Evolutionary conservation across 1,140 invertebrate genomes (phyloP), one percentile per base, ranked within the genome.

Genomic region (Drosophila jambulina): DNA sequence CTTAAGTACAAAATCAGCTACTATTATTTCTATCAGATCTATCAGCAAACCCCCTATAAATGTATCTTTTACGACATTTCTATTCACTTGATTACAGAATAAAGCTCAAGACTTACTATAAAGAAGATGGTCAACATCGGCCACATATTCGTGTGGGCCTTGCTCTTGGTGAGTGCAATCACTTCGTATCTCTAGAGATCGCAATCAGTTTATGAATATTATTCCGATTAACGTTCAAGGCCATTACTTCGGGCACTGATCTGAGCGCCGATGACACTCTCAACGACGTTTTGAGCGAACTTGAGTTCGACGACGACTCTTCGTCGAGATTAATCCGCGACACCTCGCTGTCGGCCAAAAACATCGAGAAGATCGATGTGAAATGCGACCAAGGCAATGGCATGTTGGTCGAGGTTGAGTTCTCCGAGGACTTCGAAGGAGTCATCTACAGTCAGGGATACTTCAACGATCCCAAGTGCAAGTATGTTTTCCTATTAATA

Each of bases 391-490:
- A 92, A 8, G 92, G 93, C 5, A 91, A 93, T 38, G 94, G 93
- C 17, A 96, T 96, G 80, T 93, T 94, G 36, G 95, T 96, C 3
- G 94, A 94, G 34, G 93, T 96, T 1, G 94, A 95, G 29, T 96
- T 96, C 82, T 93, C 94, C 5, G 93, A 94, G 43, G 92, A 94
- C 2, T 96, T 96, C 76, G 94, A 95, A 70, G 96, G 96, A n/a
- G 94, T 96, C 19, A 94, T 96, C 34, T 96, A 96, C 93, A 96
- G 95, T 75, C 96, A 96, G 84, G 95, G 96, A 15, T 94, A 95
- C 67, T 94, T 94, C 76, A 94, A 94, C 40, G 95, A 96, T 82
- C 94, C 95, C 13, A 95, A 94, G 63, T 96, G 95, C 94, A 94
- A 94, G 95, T 96, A 88, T 9, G 69, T 65, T 19, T 25, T 9